phyloP scores from a whole-genome alignment of 2,888 invertebrate species.

The Andrena haemorrhoa region DNA sequence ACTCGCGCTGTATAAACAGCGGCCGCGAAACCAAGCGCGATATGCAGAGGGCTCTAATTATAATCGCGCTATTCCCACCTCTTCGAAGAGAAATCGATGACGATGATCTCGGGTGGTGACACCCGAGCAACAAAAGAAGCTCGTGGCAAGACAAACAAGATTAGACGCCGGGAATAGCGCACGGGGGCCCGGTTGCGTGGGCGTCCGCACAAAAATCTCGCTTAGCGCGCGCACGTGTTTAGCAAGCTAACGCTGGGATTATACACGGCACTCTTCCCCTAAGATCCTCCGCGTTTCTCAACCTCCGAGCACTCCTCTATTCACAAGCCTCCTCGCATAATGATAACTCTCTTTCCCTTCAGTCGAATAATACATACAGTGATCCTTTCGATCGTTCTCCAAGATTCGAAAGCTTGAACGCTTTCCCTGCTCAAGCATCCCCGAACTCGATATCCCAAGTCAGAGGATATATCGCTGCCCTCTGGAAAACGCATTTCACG shows the following conservation, averaged over 20 bases:
- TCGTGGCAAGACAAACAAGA: conserved; percentile 41
- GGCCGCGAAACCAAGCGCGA: neutral
- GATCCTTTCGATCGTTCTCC: neutral
- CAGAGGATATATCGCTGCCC: neutral
- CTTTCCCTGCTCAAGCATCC: neutral
- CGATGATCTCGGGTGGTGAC: neutral
- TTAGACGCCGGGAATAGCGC: conserved; percentile 38
- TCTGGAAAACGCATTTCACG: neutral
- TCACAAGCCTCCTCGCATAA: neutral
- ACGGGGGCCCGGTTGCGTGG: conserved; percentile 17
- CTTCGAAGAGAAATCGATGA: neutral
- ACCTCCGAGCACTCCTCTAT: neutral
- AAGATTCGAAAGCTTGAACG: neutral
- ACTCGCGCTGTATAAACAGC: conserved; percentile 17
- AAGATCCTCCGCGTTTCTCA: neutral
- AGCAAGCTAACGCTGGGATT: conserved; percentile 16
- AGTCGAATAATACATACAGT: too few species aligned
- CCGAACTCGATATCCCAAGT: too few species aligned
- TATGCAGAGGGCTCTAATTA: conserved; percentile 45
- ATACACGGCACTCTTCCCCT: neutral
- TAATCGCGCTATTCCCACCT: conserved; percentile 28
- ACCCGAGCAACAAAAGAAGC: conserved; percentile 36
- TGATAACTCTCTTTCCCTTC: neutral
- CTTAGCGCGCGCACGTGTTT: conserved; percentile 12
- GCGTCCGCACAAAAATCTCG: conserved; percentile 9